These are phyloP conservation scores for Falco naumanni DNA, from an alignment of 2,797 vertebrate species.

Conservation along the genomic window DNA sequence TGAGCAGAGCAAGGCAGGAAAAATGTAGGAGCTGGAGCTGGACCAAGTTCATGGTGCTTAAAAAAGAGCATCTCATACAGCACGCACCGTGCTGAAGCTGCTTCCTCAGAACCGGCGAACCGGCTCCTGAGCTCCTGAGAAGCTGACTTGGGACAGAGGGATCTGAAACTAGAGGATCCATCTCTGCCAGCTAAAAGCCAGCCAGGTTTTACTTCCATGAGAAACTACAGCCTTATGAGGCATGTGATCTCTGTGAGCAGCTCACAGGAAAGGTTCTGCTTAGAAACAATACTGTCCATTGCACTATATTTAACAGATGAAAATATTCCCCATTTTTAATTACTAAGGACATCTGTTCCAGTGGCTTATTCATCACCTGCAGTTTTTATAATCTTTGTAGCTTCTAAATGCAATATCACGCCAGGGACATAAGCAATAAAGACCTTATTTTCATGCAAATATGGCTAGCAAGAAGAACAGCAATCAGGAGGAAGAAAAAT, in stretches of 20 bases:
- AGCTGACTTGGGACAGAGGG: rapidly evolving
- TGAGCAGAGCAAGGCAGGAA: not conserved
- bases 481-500: not conserved
- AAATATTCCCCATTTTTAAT: not conserved
- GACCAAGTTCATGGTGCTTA: not conserved
- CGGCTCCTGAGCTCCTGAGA: not conserved
- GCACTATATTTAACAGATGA: not conserved
- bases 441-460: not conserved
- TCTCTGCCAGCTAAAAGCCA: not conserved
- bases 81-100: rapidly evolving
- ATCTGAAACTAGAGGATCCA: not conserved
- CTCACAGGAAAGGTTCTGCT: not conserved
- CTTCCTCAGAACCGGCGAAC: not conserved
- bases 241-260: not conserved
- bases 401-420: not conserved
- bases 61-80: rapidly evolving
- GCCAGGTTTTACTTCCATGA: not conserved
- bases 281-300: not conserved
- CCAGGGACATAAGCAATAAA: not conserved
- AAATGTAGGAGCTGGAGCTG: not conserved
- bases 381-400: not conserved
- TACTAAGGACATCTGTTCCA: not conserved
- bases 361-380: not conserved
- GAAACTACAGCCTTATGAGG: not conserved
- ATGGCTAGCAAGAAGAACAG: not conserved